Evolutionary conservation across 2,888 invertebrate genomes (phyloP), one percentile per base, ranked within the genome.

Genomic region (Philopedon plagiatum): DNA sequence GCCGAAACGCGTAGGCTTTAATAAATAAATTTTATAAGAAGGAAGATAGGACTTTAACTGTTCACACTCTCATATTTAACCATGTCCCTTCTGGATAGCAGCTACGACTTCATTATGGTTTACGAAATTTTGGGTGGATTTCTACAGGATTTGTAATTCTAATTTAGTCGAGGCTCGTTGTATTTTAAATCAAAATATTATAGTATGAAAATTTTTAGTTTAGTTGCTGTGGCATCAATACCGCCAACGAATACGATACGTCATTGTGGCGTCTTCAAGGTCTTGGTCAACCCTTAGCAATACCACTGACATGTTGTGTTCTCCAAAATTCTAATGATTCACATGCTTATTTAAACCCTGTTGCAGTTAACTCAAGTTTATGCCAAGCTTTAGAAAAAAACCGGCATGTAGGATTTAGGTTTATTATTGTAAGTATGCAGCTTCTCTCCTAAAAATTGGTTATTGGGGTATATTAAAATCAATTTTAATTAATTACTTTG

Each of bases 261-360:
- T 93, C 94, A 0, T 85, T 91, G 81, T 95, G 95, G 95, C 90
- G 93, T 75, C 86, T 94, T 57, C 91, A 93, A 79, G 89, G 92
- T 74, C 88, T 92, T 44, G 93, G 93, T 0, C 91, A 92, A 75
- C 80, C 81, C 0, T 88, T 84, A 39, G 81, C 85, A 61, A 80
- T 86, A 34, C 84, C 83, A 19, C 73, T 82, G 23, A 80, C 80
- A 32, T 83, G 83, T 68, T 95, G 95, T 83, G 85, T 87, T 44
- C 88, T 94, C 66, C 89, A 89, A 67, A 90, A 90, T 79, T 82
- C 84, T 13, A 83, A 86, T 54, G 87, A 89, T 37, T 85, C 86
- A 0, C 83, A 86, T 62, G 89, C 92, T 0, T 92, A 93, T 83
- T 88, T 94, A 63, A 93, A 93, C 86, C 95, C 95, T 1, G 87